Conservation (phyloP, 2,113 vertebrate species). For the Sinosuthora webbiana region DNA sequence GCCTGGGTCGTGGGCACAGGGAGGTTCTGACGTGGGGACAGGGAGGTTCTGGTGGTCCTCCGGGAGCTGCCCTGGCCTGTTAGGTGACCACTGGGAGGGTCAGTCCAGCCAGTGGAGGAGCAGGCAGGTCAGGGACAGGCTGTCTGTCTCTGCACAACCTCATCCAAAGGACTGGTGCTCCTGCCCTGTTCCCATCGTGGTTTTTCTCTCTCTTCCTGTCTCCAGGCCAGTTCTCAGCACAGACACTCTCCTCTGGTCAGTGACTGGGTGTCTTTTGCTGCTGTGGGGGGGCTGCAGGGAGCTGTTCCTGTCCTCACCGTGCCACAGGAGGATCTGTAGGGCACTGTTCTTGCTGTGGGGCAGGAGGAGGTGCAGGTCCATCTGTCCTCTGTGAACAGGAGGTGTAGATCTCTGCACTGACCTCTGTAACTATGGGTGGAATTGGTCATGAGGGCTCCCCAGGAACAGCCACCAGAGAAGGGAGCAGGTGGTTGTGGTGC, state of each 20-base stretch:
- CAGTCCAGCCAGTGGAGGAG: background rate
- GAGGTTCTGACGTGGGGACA: background rate
- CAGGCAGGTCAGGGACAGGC: rapidly evolving
- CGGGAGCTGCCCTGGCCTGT: background rate
- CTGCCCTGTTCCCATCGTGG: background rate
- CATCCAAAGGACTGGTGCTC: background rate
- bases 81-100: background rate
- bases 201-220: background rate
- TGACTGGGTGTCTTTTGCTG: background rate
- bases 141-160: background rate
- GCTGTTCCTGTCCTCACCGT: background rate
- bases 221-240: background rate
- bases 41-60: background rate
- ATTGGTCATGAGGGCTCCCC: background rate
- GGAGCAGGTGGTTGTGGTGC: background rate
- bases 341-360: background rate
- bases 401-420: background rate
- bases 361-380: background rate
- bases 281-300: background rate
- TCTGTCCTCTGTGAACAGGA: background rate
- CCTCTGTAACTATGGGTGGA: background rate
- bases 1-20: background rate
- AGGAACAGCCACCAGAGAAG: background rate
- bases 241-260: rapidly evolving
- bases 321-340: background rate